Evolutionary conservation across 1,140 invertebrate species (phyloP).

Genomic region (Calliphora vicina): DNA sequence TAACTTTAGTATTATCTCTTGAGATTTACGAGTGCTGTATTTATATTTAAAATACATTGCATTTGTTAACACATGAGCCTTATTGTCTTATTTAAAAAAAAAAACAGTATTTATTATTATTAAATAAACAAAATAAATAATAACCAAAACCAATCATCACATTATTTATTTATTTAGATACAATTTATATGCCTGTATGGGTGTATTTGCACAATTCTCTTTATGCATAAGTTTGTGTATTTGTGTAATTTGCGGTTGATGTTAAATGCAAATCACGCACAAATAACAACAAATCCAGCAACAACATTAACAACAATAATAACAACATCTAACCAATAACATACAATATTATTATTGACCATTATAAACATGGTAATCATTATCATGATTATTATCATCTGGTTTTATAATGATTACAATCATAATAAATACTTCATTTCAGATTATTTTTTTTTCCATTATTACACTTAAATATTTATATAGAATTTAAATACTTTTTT

Average conservation of each 20-base stretch:
- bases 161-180: background rate
- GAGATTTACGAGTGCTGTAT: background rate
- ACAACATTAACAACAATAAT: background rate
- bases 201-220: background rate
- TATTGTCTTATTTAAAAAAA: no score
- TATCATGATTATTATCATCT: background rate
- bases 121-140: background rate
- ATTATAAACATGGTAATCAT: background rate
- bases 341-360: background rate
- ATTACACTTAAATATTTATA: no score
- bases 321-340: background rate
- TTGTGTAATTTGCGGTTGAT: background rate
- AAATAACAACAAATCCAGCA: background rate
- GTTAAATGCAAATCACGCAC: background rate
- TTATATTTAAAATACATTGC: background rate
- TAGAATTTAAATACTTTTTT: no score
- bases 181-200: background rate
- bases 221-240: background rate
- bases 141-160: background rate
- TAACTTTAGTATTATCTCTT: background rate
- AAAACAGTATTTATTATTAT: no score
- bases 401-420: no score
- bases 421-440: no score
- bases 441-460: no score
- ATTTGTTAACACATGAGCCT: no score